Percentiles rank a stretch among this genome's conserved stretches.
These are phyloP conservation scores for Euwallacea fornicatus DNA, from an alignment of 1,140 invertebrate species.

Conservation along the genomic window DNA sequence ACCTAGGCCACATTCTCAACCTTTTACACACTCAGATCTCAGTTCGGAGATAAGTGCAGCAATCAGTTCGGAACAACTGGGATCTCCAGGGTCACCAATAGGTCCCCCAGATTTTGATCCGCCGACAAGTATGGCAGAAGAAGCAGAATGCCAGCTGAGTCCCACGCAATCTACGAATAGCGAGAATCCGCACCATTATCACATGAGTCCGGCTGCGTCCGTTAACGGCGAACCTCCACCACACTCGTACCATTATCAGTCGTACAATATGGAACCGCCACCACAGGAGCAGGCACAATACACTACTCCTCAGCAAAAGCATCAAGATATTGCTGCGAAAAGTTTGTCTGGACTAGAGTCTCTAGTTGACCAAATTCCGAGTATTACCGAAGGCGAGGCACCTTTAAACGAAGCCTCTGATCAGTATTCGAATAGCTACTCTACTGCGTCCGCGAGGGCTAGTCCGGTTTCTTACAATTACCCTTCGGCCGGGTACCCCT, in stretches of 20 bases:
- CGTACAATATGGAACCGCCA: slow-evolving; percentile 48
- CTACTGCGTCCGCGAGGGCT: slow-evolving; percentile 46
- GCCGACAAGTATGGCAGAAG: slow-evolving; percentile 63
- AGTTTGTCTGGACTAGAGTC: slow-evolving; percentile 87
- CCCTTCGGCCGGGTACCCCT: slow-evolving; percentile 48
- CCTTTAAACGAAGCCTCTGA: slow-evolving; percentile 45
- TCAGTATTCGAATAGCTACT: slow-evolving; percentile 49
- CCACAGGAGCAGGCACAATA: slow-evolving; percentile 45
- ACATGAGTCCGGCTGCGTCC: slow-evolving; percentile 56
- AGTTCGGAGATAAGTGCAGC: slow-evolving; percentile 77
- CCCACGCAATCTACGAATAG: slow-evolving; percentile 53
- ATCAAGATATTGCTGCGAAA: slow-evolving; percentile 80
- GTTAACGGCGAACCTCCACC: slow-evolving; percentile 49
- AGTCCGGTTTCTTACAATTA: slow-evolving; percentile 52
- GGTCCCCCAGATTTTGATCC: slow-evolving; percentile 78
- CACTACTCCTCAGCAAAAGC: slow-evolving; percentile 50
- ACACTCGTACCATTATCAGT: slow-evolving; percentile 45
- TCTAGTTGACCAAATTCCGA: slow-evolving; percentile 87
- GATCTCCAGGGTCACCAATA: slow-evolving; percentile 66
- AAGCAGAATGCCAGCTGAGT: slow-evolving; percentile 60
- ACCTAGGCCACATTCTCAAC: slow-evolving; percentile 62
- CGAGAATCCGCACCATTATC: slow-evolving; percentile 46
- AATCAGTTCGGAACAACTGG: slow-evolving; percentile 69
- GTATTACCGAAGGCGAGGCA: slow-evolving; percentile 70
- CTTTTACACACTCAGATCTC: slow-evolving; percentile 72